phyloP scores from a whole-genome alignment of 23 tunicate genomes.

The Corella eumyota region DNA sequence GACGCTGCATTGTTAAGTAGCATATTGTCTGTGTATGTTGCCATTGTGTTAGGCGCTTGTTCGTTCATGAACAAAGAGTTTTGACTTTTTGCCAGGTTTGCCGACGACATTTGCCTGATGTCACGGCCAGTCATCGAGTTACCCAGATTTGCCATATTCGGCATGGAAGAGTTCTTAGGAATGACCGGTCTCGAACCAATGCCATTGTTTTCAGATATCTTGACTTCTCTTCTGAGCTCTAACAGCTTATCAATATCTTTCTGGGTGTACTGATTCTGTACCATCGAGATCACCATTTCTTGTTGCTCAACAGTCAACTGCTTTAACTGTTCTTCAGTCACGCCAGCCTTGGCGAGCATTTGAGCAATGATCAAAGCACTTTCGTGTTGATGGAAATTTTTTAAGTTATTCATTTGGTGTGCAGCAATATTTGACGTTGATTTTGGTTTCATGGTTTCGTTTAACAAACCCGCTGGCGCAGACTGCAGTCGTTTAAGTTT shows the following conservation, averaged over 20 bases:
- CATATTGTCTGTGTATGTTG: not conserved
- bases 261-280: constrained; percentile 45
- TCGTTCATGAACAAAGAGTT: too few relatives aligned
- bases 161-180: not conserved
- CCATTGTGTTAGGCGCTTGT: too few relatives aligned
- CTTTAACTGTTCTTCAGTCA: constrained; percentile 65
- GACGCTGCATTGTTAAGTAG: not conserved
- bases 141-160: too few relatives aligned
- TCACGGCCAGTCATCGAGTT: too few relatives aligned
- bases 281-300: constrained; percentile 50
- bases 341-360: constrained; percentile 61
- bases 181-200: not conserved
- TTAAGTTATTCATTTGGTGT: not conserved
- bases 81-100: too few relatives aligned
- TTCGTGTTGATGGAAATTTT: constrained; percentile 13
- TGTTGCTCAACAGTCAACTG: constrained; percentile 68
- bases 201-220: constrained; percentile 4
- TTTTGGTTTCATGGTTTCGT: not conserved
- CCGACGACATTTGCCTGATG: too few relatives aligned
- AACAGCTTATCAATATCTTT: constrained; percentile 34
- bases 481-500: constrained; percentile 28
- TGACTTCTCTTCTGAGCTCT: constrained; percentile 7
- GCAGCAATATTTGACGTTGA: not conserved
- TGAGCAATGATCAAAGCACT: constrained; percentile 36
- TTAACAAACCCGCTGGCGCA: constrained; percentile 1